Evolutionary conservation across 64 coral and sea anemone species (phyloP).

Genomic region (Hydrozoanthus tunicans): DNA sequence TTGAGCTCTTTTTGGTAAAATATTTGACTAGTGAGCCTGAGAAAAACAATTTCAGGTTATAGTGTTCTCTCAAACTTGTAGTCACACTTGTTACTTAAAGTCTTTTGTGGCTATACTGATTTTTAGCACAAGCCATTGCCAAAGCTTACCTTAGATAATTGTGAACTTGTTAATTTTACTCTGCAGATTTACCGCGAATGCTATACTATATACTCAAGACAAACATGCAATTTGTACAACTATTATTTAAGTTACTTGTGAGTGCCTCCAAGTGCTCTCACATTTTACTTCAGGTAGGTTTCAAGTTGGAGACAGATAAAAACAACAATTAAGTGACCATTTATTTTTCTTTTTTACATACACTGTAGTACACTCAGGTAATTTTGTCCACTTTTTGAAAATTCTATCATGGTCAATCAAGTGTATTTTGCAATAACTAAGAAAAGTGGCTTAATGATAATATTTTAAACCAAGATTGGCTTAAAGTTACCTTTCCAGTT

Average conservation of each 20-base stretch:
- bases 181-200: slow-evolving; percentile 80
- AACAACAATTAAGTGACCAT: no score
- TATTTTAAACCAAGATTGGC: no score
- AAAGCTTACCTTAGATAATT: no score
- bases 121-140: not conserved
- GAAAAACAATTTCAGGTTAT: no score
- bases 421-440: not conserved
- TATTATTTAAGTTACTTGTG: slow-evolving; percentile 60
- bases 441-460: no score
- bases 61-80: no score
- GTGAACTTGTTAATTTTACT: not conserved
- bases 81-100: no score
- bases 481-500: not conserved
- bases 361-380: no score
- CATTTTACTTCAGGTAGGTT: slow-evolving; percentile 79
- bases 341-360: no score
- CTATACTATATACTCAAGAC: slow-evolving; percentile 84
- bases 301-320: not conserved
- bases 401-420: not conserved
- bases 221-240: slow-evolving; percentile 77
- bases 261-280: slow-evolving; percentile 77
- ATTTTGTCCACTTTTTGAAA: not conserved
- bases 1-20: no score
- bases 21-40: no score
- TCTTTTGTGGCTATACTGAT: not conserved